A percentile compares a stretch with the other conserved stretches of the same genome.
Evolutionary conservation across 2,797 vertebrate species (phyloP).

Genomic region (Gallinago stenura): DNA sequence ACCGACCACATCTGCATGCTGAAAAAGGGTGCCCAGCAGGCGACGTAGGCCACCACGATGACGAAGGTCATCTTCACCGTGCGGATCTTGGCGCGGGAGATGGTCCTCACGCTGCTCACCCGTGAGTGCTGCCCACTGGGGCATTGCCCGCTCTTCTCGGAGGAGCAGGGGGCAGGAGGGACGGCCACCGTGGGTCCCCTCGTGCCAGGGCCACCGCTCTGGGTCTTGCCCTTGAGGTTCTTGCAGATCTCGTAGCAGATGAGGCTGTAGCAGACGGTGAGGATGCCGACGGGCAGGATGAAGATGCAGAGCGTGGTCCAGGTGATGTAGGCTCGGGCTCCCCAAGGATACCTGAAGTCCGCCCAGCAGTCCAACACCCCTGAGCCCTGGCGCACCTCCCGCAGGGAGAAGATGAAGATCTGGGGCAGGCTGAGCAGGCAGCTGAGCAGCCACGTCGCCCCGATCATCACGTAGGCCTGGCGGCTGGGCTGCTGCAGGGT

Average conservation of each 20-base stretch:
- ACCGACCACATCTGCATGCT: constrained; percentile 90
- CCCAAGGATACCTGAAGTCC: constrained; percentile 87
- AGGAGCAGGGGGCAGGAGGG: rapidly evolving
- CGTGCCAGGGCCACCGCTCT: rapidly evolving
- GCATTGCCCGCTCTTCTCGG: background rate
- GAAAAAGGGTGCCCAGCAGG: constrained; percentile 92
- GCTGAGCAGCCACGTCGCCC: constrained; percentile 88
- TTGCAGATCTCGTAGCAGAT: constrained; percentile 90
- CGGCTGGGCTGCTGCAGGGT: constrained; percentile 87
- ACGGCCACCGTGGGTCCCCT: rapidly evolving
- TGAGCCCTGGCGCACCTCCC: constrained; percentile 86
- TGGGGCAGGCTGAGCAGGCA: constrained; percentile 92
- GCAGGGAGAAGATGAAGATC: constrained; percentile 90
- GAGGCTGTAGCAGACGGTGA: constrained; percentile 88
- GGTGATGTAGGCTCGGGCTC: constrained; percentile 88
- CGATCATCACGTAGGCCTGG: constrained; percentile 87
- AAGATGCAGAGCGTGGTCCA: constrained; percentile 91
- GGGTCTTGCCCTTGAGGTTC: constrained; percentile 88
- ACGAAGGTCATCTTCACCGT: constrained; percentile 92
- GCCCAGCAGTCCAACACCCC: constrained; percentile 93
- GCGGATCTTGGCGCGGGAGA: constrained; percentile 88
- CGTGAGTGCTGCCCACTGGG: constrained; percentile 50
- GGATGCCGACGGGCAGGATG: constrained; percentile 84
- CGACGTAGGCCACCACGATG: constrained; percentile 85
- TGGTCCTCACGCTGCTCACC: constrained; percentile 79